Conservation (phyloP, 1,140 invertebrate genomes). For the Paraescarpia echinospica region DNA sequence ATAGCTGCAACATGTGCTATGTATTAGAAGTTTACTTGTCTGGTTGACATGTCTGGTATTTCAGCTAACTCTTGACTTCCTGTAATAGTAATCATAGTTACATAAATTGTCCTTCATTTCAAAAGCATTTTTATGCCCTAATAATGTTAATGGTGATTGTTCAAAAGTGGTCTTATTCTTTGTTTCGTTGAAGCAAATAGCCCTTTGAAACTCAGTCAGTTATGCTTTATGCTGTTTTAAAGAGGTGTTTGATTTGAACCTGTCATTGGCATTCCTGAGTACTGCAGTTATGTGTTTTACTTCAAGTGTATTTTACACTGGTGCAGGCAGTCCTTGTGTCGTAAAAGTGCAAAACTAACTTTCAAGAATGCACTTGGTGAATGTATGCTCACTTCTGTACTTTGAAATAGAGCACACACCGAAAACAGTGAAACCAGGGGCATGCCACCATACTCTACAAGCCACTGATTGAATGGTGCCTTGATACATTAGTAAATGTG, state of each 20-base stretch:
- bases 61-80: not conserved
- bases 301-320: not conserved
- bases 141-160: not conserved
- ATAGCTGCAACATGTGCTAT: not conserved
- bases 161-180: no score
- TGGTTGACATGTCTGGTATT: not conserved
- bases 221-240: no score
- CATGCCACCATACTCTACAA: no score
- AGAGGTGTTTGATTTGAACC: not conserved
- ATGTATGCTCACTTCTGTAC: not conserved
- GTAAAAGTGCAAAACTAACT: not conserved
- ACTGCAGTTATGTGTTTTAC: not conserved
- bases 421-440: no score
- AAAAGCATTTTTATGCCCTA: not conserved
- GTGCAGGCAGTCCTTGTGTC: not conserved
- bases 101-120: not conserved
- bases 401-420: not conserved
- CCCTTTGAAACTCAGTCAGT: not conserved
- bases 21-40: not conserved
- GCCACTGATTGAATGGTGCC: no score
- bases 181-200: not conserved
- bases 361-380: not conserved
- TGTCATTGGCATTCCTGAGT: not conserved
- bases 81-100: not conserved
- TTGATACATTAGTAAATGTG: no score